phyloP scores from a whole-genome alignment of 2,888 invertebrate species.

The Therioaphis trifolii region DNA sequence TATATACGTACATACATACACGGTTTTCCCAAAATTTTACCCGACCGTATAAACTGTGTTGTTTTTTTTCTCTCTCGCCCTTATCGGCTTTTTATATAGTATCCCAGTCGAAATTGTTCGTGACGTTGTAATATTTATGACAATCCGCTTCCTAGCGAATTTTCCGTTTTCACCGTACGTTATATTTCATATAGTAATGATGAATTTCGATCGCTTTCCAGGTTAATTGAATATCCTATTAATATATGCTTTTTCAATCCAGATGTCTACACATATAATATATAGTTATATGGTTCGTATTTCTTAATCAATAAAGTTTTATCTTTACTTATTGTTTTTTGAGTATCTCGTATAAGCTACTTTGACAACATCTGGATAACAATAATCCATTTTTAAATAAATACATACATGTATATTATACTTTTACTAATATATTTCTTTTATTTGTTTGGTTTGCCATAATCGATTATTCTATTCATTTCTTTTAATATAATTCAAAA shows the following conservation, averaged over 20 bases:
- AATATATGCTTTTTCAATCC: too few relatives aligned
- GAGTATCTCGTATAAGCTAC: neutral
- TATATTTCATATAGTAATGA: neutral
- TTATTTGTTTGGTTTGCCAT: neutral
- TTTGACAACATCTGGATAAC: neutral
- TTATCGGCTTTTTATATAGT: slow-evolving; percentile 30
- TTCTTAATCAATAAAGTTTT: neutral
- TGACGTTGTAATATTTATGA: slow-evolving; percentile 24
- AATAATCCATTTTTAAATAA: too few relatives aligned
- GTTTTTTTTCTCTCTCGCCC: slow-evolving; percentile 10
- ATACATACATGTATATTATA: too few relatives aligned
- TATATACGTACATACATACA: too few relatives aligned
- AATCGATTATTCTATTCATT: neutral
- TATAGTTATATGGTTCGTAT: neutral
- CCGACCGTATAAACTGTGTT: neutral
- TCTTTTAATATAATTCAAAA: neutral
- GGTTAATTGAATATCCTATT: neutral
- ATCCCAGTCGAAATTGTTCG: slow-evolving; percentile 12
- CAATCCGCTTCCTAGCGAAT: neutral
- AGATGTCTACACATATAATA: too few relatives aligned
- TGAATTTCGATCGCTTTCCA: neutral
- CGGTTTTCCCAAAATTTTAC: neutral
- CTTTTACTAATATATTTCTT: too few relatives aligned
- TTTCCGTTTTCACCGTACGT: neutral
- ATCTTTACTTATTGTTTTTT: neutral